phyloP scores from a whole-genome alignment of 2,113 vertebrate species.

The Periophthalmus modestus region DNA sequence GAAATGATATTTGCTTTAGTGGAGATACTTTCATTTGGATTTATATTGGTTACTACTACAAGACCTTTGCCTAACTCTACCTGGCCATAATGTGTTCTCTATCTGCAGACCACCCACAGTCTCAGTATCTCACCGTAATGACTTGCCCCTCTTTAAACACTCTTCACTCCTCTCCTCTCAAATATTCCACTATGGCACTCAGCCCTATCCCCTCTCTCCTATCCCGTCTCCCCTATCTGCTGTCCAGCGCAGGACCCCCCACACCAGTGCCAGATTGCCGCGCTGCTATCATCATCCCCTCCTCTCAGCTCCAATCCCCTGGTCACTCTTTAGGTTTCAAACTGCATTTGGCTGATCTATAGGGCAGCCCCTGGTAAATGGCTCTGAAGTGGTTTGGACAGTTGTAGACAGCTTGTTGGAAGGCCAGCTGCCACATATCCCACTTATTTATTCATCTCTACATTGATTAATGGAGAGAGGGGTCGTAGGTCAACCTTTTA shows the following conservation, averaged over 20 bases:
- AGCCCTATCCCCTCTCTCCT: conserved; percentile 2
- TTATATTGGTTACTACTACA: neutral
- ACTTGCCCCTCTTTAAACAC: conserved; percentile 34
- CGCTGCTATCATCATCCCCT: conserved; percentile 44
- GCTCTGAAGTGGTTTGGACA: conserved; percentile 78
- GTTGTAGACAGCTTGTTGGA: conserved; percentile 78
- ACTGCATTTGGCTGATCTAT: conserved; percentile 75
- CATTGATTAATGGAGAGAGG: conserved; percentile 74
- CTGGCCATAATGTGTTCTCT: neutral
- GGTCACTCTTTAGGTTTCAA: conserved; percentile 80
- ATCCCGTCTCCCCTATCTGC: conserved; percentile 5
- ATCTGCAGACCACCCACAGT: conserved; percentile 56
- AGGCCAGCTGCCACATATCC: conserved; percentile 72
- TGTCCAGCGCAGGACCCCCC: conserved; percentile 52
- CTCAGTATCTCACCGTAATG: conserved; percentile 34
- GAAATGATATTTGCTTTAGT: neutral
- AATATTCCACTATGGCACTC: conserved; percentile 23
- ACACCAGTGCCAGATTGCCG: conserved; percentile 74
- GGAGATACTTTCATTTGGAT: neutral
- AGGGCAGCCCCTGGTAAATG: conserved; percentile 63
- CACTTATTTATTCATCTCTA: conserved; percentile 73
- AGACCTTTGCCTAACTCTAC: neutral
- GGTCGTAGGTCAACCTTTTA: conserved; percentile 74
- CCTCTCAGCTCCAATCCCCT: conserved; percentile 72
- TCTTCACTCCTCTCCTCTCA: conserved; percentile 34